Base-by-base conservation (phyloP, 1,140 invertebrate species). In the Diplogasteroides magnus region DNA sequence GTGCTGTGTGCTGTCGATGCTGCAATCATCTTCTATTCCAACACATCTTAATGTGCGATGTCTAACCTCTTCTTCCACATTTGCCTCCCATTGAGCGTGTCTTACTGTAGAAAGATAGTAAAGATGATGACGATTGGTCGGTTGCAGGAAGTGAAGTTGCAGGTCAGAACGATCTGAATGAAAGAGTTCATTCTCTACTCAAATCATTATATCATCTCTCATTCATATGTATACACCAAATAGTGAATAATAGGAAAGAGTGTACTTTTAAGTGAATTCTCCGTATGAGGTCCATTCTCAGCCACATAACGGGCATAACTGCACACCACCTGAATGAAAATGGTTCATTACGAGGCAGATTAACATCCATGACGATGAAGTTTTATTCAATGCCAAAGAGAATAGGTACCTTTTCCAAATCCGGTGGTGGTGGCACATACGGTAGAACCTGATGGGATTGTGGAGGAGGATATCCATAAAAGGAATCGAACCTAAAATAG, bases 91-190 rank as follows among this genome's bases (percentile, higher is more conserved):
- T 29, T 68, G 66, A n/a, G 56, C 57, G 14, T 31, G n/a, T n/a
- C 64, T 59, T 3, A 72, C 70, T 57, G 57, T 62, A 31, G 66
- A 59, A 19, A 67, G 70, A 31, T 72, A 72, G 59, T 72, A 72
- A 2, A 65, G 67, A 31, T 62, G 62, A 55, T 62, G 67, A 0
- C 64, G 70, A 59, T 65, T 72, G 2, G 27, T 31, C 14, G 70
- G 70, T 19, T 67, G 31, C 70, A 72, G 66, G 37, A 72, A 72
- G 32, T 72, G 60, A 3, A 72, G 60, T 68, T 72, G 23, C 2
- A 72, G 48, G 28, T 72, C 70, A 31, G 59, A 11, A 0, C 70
- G 64, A 13, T 23, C 60, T 63, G 60, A 27, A 68, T 66, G 23
- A 64, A 61, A 61, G 23, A 56, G 15, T 56, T 56, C 55, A 19